Evolutionary conservation across 92 coral and sea anemone species (phyloP).

Genomic region (Epizoanthus illoricatus): DNA sequence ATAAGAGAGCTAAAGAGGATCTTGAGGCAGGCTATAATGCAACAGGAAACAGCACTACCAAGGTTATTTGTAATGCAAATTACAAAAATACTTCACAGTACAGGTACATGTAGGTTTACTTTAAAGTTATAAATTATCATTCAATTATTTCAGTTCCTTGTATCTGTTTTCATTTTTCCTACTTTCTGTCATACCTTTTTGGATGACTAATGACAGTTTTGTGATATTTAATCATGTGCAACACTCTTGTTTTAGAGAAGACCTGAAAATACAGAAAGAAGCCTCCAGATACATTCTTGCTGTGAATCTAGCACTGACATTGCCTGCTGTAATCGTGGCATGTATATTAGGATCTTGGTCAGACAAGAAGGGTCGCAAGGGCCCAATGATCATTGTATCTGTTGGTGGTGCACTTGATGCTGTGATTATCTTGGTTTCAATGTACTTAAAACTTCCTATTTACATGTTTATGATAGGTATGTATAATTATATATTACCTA

Average conservation of each 20-base stretch:
- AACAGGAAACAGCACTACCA: slow-evolving; percentile 42
- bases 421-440: slow-evolving; percentile 56
- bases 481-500: neutral
- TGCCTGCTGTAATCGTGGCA: slow-evolving; percentile 79
- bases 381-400: slow-evolving; percentile 66
- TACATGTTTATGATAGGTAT: slow-evolving; percentile 82
- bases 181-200: too few relatives aligned
- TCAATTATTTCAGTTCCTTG: neutral
- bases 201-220: too few relatives aligned
- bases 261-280: slow-evolving; percentile 55
- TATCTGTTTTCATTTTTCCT: neutral
- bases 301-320: slow-evolving; percentile 70
- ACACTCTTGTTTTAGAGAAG: slow-evolving; percentile 42
- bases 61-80: slow-evolving; percentile 40
- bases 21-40: slow-evolving; percentile 26
- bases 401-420: slow-evolving; percentile 68
- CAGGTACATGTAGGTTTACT: slow-evolving; percentile 19
- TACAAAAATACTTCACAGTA: slow-evolving; percentile 49
- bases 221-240: too few relatives aligned
- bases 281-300: slow-evolving; percentile 77
- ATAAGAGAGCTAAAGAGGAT: slow-evolving; percentile 69
- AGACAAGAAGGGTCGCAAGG: slow-evolving; percentile 84
- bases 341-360: slow-evolving; percentile 87
- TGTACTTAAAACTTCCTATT: slow-evolving; percentile 71
- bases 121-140: too few relatives aligned